Evolutionary conservation across 2,797 vertebrate species (phyloP).

Genomic region (Tiaroga cobitis): DNA sequence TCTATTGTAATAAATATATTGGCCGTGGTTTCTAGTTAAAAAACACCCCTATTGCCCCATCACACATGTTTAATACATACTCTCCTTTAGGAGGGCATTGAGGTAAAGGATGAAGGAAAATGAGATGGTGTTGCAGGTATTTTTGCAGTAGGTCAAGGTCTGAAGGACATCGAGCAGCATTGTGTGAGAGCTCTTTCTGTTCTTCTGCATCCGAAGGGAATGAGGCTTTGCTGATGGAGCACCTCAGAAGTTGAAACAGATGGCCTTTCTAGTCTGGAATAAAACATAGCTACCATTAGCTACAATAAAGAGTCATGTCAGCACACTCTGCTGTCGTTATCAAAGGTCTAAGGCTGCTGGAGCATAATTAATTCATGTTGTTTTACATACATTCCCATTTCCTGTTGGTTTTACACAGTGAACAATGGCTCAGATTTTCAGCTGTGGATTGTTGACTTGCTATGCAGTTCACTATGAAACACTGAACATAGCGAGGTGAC

Average conservation of each 20-base stretch:
- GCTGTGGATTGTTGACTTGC: slow-evolving; percentile 23
- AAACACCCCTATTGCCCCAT: too few relatives aligned
- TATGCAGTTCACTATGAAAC: slow-evolving; percentile 11
- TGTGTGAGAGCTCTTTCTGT: slow-evolving; percentile 37
- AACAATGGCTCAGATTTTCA: slow-evolving; percentile 11
- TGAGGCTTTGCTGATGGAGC: slow-evolving; percentile 46
- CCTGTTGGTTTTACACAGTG: slow-evolving; percentile 1
- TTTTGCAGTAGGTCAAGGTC: slow-evolving; percentile 43
- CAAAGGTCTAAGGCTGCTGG: not conserved
- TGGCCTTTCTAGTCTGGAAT: slow-evolving; percentile 36
- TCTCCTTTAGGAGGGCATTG: not conserved
- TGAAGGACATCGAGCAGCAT: slow-evolving; percentile 45
- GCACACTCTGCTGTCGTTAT: not conserved
- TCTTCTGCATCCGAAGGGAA: slow-evolving; percentile 25
- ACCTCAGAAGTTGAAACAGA: slow-evolving; percentile 41
- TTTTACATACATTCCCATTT: slow-evolving; percentile 19
- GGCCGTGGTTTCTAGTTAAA: too few relatives aligned
- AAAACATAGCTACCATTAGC: not conserved
- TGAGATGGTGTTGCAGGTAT: slow-evolving; percentile 39
- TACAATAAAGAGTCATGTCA: slow-evolving; percentile 32
- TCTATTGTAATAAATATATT: too few relatives aligned
- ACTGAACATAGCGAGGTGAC: slow-evolving; percentile 10
- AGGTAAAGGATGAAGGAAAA: slow-evolving; percentile 5
- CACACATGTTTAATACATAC: not conserved
- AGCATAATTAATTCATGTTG: slow-evolving; percentile 29